phyloP scores from a whole-genome alignment of 2,888 invertebrate genomes.

The Arctia plantaginis region DNA sequence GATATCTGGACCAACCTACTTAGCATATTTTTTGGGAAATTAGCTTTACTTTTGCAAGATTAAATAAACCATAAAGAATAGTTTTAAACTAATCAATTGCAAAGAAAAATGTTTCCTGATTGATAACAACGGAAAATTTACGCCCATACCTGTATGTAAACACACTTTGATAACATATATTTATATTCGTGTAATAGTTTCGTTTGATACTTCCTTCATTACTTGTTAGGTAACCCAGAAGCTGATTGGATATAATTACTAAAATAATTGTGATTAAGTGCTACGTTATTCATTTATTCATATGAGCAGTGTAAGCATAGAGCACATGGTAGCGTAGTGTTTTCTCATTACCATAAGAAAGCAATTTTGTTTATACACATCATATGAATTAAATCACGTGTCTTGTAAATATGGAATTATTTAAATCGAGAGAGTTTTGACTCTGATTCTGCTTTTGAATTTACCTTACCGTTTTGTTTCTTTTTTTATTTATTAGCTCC shows the following conservation, averaged over 20 bases:
- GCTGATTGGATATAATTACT: neutral
- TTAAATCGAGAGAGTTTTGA: conserved; percentile 4
- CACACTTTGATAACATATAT: neutral
- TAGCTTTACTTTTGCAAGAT: too few species aligned
- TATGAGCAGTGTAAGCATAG: conserved; percentile 6
- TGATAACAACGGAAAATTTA: too few species aligned
- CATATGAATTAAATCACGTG: conserved; percentile 30
- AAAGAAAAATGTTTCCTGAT: neutral
- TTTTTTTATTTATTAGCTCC: neutral
- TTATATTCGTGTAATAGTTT: neutral
- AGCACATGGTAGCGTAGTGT: conserved; percentile 18
- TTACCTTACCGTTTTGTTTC: neutral
- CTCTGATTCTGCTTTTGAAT: neutral
- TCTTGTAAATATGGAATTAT: neutral
- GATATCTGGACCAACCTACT: neutral
- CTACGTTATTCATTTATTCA: conserved; percentile 14
- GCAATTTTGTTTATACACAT: conserved; percentile 36
- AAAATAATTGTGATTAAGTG: neutral
- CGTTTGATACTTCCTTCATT: neutral
- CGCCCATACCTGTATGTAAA: too few species aligned
- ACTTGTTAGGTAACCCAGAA: neutral
- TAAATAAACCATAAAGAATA: neutral
- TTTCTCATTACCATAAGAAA: conserved; percentile 47
- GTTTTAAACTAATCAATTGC: neutral
- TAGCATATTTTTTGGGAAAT: neutral